These are phyloP conservation scores for Morbakka virulenta DNA, from an alignment of 30 jellyfish, hydroid and myxozoan genomes.

Conservation along the genomic window DNA sequence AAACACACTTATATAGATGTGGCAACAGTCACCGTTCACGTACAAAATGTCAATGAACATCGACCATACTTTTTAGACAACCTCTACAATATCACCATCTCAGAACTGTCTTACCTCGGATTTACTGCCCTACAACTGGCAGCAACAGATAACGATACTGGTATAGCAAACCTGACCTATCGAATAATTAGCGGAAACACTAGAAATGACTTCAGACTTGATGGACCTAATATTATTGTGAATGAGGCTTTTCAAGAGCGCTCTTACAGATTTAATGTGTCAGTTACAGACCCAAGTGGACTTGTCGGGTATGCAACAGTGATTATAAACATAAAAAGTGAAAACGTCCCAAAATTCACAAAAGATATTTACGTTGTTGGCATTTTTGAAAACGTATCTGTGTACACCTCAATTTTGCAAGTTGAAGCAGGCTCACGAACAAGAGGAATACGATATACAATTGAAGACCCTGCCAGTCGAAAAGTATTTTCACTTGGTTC, in stretches of 20 bases:
- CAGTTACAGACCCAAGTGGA: conserved; percentile 38
- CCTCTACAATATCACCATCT: conserved; percentile 40
- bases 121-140: conserved; percentile 9
- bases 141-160: conserved; percentile 63
- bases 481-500: not conserved
- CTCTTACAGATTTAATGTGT: conserved; percentile 19
- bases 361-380: conserved; percentile 29
- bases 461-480: not conserved
- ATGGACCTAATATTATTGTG: not conserved
- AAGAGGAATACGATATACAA: not conserved
- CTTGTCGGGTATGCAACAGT: not conserved
- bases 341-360: conserved; percentile 11
- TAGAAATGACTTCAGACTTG: conserved; percentile 28
- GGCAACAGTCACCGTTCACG: conserved; percentile 61
- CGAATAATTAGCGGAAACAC: conserved; percentile 42
- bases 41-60: conserved; percentile 47
- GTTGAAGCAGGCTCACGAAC: conserved; percentile 24
- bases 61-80: conserved; percentile 34
- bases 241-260: conserved; percentile 3
- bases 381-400: conserved; percentile 33
- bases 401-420: not conserved
- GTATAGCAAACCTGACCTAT: conserved; percentile 43
- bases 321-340: conserved; percentile 20
- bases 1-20: not conserved
- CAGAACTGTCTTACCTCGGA: conserved; percentile 50